Evolutionary conservation across 2,888 invertebrate species (phyloP).

Genomic region (Liposcelis brunnea): DNA sequence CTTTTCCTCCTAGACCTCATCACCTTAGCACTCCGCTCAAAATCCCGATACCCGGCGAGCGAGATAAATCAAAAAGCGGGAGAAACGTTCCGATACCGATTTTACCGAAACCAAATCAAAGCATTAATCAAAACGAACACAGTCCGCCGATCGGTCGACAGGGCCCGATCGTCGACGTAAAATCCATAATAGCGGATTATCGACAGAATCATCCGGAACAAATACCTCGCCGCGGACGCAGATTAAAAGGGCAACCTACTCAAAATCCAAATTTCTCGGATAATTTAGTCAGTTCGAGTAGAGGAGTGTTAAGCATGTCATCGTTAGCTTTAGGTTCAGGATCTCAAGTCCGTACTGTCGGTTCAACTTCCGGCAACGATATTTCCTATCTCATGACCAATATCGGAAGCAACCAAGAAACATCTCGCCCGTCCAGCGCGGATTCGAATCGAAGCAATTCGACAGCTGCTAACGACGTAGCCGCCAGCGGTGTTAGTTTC

Average conservation of each 20-base stretch:
- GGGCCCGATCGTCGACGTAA: slow-evolving; percentile 63
- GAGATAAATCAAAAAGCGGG: slow-evolving; percentile 19
- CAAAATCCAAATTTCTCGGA: slow-evolving; percentile 10
- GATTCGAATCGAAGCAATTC: slow-evolving; percentile 32
- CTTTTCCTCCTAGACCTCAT: slow-evolving; percentile 19
- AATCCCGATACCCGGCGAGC: slow-evolving; percentile 15
- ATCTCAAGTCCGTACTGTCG: slow-evolving; percentile 24
- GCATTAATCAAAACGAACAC: slow-evolving; percentile 18
- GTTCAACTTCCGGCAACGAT: slow-evolving; percentile 9
- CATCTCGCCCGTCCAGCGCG: slow-evolving; percentile 32
- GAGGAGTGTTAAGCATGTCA: slow-evolving; percentile 20
- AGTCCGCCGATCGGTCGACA: slow-evolving; percentile 40
- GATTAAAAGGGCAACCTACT: slow-evolving; percentile 15
- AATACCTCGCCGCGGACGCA: slow-evolving; percentile 19
- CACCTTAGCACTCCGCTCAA: slow-evolving; percentile 9
- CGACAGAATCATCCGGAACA: slow-evolving; percentile 55
- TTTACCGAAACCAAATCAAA: slow-evolving; percentile 25
- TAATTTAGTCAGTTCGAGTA: slow-evolving; percentile 14
- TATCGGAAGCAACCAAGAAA: slow-evolving; percentile 16
- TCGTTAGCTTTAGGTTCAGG: slow-evolving; percentile 30
- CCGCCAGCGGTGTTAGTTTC: slow-evolving; percentile 32
- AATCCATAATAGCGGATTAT: slow-evolving; percentile 66
- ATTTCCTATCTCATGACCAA: too few species aligned
- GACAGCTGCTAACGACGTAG: slow-evolving; percentile 22
- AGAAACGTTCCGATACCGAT: slow-evolving; percentile 24